These are phyloP conservation scores for Bombus haemorrhoidalis DNA, from an alignment of 1,140 invertebrate genomes.

Conservation along the genomic window DNA sequence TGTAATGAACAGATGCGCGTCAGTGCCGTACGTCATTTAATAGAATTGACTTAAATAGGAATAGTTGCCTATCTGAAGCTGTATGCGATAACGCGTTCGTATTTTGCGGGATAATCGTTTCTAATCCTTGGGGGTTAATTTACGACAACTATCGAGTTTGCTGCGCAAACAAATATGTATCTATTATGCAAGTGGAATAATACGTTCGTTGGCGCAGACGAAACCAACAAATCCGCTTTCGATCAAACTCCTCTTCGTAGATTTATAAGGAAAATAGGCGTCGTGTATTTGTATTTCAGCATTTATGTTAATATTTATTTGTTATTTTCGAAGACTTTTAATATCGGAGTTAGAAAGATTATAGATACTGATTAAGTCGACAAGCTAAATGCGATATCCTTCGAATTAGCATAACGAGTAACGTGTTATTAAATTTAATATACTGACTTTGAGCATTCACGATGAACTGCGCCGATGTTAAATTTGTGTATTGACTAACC, in stretches of 20 bases:
- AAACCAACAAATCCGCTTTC: neutral
- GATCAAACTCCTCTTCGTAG: neutral
- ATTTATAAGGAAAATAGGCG: rapidly evolving
- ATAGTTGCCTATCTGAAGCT: neutral
- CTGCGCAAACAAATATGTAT: neutral
- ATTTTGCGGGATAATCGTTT: neutral
- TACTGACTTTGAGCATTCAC: too few relatives aligned
- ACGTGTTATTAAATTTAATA: too few relatives aligned
- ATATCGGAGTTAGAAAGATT: neutral
- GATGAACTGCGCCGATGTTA: too few relatives aligned
- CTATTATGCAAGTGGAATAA: neutral
- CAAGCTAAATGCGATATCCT: neutral
- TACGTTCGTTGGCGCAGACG: neutral
- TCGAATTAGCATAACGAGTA: too few relatives aligned
- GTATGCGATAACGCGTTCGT: neutral
- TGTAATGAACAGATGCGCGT: too few relatives aligned
- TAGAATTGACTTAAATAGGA: neutral
- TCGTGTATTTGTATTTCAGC: neutral
- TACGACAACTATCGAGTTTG: neutral
- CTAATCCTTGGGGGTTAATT: neutral
- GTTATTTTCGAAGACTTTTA: neutral
- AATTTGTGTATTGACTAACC: too few relatives aligned
- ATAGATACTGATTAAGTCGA: too few relatives aligned
- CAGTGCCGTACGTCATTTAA: neutral
- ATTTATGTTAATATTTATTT: neutral